Base-by-base conservation (phyloP, 2,797 vertebrate species). In the Eulemur mongoz region DNA sequence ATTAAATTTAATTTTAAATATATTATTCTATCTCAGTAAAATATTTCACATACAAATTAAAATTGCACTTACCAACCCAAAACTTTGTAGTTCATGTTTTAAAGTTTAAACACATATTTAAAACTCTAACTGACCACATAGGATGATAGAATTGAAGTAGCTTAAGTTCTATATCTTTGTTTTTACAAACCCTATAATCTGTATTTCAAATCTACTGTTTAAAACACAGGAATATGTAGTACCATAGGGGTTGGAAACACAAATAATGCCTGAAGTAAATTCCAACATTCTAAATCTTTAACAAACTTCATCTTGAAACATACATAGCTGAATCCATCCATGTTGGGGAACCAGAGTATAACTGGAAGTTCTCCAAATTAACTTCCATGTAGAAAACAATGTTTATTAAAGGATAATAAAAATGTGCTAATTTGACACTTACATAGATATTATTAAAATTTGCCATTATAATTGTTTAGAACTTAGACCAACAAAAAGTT, bases 341-440 rank as follows among this genome's bases (percentile, higher is more conserved):
- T 94, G 52, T 65, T 89, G 15, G 8, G 4, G 17, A 92, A n/a
- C 54, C 25, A 50, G 22, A 52, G 8, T 25, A 25, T 67, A 92
- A 67, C 25, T 82, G 20, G 7, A 9, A 78, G 59, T 38, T 85
- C 38, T 43, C 43, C 57, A 85, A 82, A 32, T 48, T 54, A 91
- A 95, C n/a, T 67, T 93, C 50, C n/a, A 80, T 20, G 6, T 57
- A 48, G 35, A 88, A 89, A 93, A 78, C 50, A 81, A 84, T 85
- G 23, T 75, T 88, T 88, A 50, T 95, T 94, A 95, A 70, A 96
- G 54, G 23, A 15, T 48, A 89, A 65, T 57, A 91, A 78, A 97
- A 92, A 79, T 54, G 25, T 95, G 85, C 54, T 95, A 75, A 93
- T 94, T 93, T 94, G 61, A 75, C 91, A 52, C 18, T 81, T 75